Base-by-base conservation (phyloP, 2,888 invertebrate species). In the Cerastis rubricosa region DNA sequence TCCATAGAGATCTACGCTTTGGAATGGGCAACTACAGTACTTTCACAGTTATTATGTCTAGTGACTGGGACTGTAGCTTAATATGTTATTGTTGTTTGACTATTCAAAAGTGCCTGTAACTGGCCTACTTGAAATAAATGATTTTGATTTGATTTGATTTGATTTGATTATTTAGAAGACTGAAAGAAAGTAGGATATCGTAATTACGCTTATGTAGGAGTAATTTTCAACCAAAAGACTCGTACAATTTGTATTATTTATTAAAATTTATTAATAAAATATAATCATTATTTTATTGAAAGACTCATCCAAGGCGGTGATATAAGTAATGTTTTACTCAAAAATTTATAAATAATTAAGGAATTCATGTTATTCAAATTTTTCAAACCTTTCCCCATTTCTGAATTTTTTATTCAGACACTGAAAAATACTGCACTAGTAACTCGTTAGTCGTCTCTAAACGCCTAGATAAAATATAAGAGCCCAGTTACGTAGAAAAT, bases 401-500 rank as follows among this genome's bases (percentile, higher is more conserved):
- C 49, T 17, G 19, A 45, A 45, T 71, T 19, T 68, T 29, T 57
- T 29, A 29, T 59, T 22, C 43, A 25, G 47, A 43, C 17, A 11
- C 43, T 43, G 59, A 22, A 72, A 69, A 57, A 72, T 61, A 73
- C 63, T 17, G 45, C n/a, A 47, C 17, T 49, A 22, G 29, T 43
- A 59, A 49, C 54, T 66, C 59, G 51, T 79, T 74, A 81, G 61
- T 51, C 25, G 17, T 43, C 29, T 29, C 51, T 47, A 63, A 83
- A 63, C 63, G 72, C 67, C 71, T 76, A 72, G 43, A 76, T 70
- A 76, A 83, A 81, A 83, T 72, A 70, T 61, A 69, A 67, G 71
- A 74, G 69, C 67, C 17, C 22, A 72, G 63, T 85, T 72, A 73
- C 76, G 76, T 81, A 81, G 71, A 84, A 83, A 71, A 75, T 78